Evolutionary conservation across 1,140 invertebrate species (phyloP).

Genomic region (Aplysia californica): DNA sequence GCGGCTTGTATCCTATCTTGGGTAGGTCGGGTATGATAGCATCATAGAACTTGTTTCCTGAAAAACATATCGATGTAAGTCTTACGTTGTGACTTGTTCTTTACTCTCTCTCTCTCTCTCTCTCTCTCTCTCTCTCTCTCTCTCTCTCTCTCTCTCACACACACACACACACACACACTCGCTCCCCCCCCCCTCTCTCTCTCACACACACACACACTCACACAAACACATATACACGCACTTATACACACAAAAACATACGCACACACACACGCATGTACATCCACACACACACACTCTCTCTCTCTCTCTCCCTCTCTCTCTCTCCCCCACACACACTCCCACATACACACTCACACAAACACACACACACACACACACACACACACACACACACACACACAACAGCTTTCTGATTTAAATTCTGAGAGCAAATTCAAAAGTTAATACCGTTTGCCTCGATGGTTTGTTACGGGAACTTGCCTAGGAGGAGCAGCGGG

Average conservation of each 20-base stretch:
- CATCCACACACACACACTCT: neutral
- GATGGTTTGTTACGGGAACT: too few species aligned
- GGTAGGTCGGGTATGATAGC: slow-evolving; percentile 43
- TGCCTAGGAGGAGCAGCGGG: neutral
- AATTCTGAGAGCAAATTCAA: neutral
- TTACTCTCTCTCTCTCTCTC: neutral
- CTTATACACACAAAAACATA: neutral
- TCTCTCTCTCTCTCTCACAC: too few species aligned
- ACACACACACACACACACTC: neutral
- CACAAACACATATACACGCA: neutral
- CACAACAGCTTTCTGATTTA: neutral
- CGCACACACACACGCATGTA: neutral
- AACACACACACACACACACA: neutral
- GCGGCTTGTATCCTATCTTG: slow-evolving; percentile 45
- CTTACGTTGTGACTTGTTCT: neutral
- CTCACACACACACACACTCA: neutral
- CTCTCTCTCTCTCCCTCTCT: too few species aligned
- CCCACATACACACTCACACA: neutral
- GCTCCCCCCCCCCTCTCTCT: neutral
- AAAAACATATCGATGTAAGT: neutral
- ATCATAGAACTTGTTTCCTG: slow-evolving; percentile 48
- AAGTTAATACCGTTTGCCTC: neutral
- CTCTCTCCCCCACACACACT: neutral
- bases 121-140: neutral
- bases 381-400: neutral